phyloP scores from a whole-genome alignment of 2,113 vertebrate species.

The Xiphorhynchus elegans region DNA sequence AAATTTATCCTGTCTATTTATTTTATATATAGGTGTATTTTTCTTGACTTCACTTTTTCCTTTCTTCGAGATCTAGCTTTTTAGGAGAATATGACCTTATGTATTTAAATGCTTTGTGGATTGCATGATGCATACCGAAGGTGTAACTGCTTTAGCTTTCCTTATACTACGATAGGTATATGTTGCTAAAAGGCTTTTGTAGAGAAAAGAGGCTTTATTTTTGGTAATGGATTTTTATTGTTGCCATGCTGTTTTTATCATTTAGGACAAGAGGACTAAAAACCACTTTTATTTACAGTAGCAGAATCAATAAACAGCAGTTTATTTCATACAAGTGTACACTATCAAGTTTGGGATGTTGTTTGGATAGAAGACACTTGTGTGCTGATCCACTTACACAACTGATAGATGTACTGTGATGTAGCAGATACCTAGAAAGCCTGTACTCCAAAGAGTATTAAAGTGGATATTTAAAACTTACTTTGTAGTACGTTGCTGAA shows the following conservation, averaged over 20 bases:
- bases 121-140: neutral
- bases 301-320: slow-evolving; percentile 6
- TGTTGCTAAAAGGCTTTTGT: neutral
- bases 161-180: neutral
- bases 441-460: neutral
- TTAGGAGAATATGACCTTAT: neutral
- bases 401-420: neutral
- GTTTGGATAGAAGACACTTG: neutral
- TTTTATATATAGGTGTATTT: neutral
- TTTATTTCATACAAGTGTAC: neutral
- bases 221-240: slow-evolving; percentile 27
- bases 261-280: neutral
- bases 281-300: slow-evolving; percentile 4
- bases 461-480: neutral
- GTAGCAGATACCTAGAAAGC: neutral
- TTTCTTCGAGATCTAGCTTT: neutral
- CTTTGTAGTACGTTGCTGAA: slow-evolving; percentile 7
- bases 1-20: neutral
- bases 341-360: neutral
- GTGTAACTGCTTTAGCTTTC: neutral
- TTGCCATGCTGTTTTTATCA: neutral
- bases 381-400: neutral
- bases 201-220: neutral
- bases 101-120: neutral
- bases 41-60: neutral